Evolutionary conservation across 2,888 invertebrate genomes (phyloP).

Genomic region (Eristalis tenax): DNA sequence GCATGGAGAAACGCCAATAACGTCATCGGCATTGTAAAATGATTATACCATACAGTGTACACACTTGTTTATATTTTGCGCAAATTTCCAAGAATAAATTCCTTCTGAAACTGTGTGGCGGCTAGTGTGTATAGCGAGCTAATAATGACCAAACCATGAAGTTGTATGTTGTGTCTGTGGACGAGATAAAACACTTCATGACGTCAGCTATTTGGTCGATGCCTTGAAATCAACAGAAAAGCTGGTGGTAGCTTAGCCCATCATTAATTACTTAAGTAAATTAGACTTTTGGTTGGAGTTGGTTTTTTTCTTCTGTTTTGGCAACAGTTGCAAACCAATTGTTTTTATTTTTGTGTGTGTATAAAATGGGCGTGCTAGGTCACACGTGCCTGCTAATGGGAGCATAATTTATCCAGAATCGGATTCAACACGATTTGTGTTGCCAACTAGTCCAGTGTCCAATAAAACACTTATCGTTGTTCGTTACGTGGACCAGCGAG

Average conservation of each 20-base stretch:
- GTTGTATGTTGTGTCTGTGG: neutral
- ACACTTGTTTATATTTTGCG: constrained; percentile 7
- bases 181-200: neutral
- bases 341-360: neutral
- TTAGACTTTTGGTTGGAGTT: neutral
- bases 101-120: neutral
- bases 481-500: neutral
- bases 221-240: neutral
- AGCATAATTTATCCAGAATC: neutral
- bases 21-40: neutral
- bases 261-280: neutral
- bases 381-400: neutral
- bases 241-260: neutral
- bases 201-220: neutral
- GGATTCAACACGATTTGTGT: neutral
- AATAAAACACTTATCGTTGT: neutral
- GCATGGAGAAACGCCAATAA: neutral
- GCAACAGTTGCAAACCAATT: neutral
- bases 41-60: neutral
- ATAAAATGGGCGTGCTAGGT: neutral
- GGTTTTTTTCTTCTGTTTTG: neutral
- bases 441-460: neutral
- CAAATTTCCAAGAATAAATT: constrained; percentile 21
- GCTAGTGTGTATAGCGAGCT: neutral
- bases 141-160: neutral